Percentiles rank a stretch among this genome's conserved stretches.
phyloP scores from a whole-genome alignment of 2,797 vertebrate species.

The Siniperca scherzeri region DNA sequence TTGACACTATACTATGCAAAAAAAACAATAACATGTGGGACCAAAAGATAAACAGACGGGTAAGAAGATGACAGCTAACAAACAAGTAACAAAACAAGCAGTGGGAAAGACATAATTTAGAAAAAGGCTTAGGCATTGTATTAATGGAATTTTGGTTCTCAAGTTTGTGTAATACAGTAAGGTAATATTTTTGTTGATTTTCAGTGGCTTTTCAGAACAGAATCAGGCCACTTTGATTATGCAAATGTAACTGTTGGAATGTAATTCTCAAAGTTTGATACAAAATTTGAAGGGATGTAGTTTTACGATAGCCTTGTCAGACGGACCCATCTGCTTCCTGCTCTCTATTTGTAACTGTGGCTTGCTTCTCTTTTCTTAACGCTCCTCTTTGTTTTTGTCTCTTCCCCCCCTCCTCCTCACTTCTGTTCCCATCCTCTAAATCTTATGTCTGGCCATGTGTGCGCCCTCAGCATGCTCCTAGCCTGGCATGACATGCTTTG shows the following conservation, averaged over 20 bases:
- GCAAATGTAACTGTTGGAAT: neutral
- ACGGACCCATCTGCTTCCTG: slow-evolving; percentile 31
- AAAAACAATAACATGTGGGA: slow-evolving; percentile 9
- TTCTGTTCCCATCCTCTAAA: slow-evolving; percentile 49
- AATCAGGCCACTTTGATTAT: neutral
- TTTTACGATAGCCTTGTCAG: slow-evolving; percentile 13
- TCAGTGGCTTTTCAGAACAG: neutral
- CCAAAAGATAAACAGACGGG: slow-evolving; percentile 14
- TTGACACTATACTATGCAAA: neutral
- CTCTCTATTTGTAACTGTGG: neutral
- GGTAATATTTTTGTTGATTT: neutral
- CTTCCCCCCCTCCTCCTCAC: slow-evolving; percentile 12
- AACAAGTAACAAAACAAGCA: slow-evolving; percentile 14
- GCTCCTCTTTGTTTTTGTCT: slow-evolving; percentile 30
- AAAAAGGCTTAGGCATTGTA: neutral
- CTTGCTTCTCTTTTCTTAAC: neutral
- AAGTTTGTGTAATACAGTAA: neutral
- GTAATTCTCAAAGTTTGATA: neutral
- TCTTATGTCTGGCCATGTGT: slow-evolving; percentile 57
- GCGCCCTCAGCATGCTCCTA: slow-evolving; percentile 43
- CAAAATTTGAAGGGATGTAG: neutral
- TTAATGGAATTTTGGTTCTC: neutral
- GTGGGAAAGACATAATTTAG: neutral
- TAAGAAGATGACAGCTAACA: slow-evolving; percentile 24
- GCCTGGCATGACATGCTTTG: slow-evolving; percentile 58